Base-by-base conservation (phyloP, 2,113 vertebrate species). In the Cathartes aura region DNA sequence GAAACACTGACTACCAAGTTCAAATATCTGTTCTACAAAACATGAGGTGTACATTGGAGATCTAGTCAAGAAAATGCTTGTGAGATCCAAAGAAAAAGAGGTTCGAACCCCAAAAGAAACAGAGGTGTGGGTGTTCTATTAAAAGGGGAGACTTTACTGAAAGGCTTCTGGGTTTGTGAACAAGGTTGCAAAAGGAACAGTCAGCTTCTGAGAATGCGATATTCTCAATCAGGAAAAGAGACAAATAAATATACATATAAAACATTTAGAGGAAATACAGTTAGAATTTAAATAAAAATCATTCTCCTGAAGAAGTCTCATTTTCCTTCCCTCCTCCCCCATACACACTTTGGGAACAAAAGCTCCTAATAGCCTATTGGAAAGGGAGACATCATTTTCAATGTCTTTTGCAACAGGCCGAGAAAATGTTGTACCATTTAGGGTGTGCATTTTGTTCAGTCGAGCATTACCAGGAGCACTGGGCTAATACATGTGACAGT, bases 91-190 rank as follows among this genome's bases (percentile, higher is more conserved):
- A 84, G 29, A 32, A 60, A 83, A 43, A 6, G 9, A 60, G 6
- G 14, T 42, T 73, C 4, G 73, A 81, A 59, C 0, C 7, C 52
- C 7, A 1, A 58, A 66, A 79, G 55, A 64, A 89, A 82, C 8
- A 73, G 27, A n/a, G 5, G 1, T 38, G 14, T 1, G 0, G 3
- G 8, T 66, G 12, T 34, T 81, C 29, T 42, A 2, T 58, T 67
- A 27, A 84, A 94, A 75, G 7, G 3, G 6, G 7, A 42, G 2
- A 10, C 8, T 59, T 26, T 17, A 27, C 12, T 22, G 21, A 63
- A 67, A 72, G 14, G 6, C 15, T 36, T 45, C 20, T 73, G 64
- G 18, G 5, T 59, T 90, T 94, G 8, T 38, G 23, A 74, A 85
- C 4, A 74, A 64, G 15, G 6, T 59, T 94, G 72, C 43, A 75